A percentile compares a stretch with the other conserved stretches of the same genome.
phyloP scores from a whole-genome alignment of 2,888 invertebrate genomes.

The Heliconius cydno region DNA sequence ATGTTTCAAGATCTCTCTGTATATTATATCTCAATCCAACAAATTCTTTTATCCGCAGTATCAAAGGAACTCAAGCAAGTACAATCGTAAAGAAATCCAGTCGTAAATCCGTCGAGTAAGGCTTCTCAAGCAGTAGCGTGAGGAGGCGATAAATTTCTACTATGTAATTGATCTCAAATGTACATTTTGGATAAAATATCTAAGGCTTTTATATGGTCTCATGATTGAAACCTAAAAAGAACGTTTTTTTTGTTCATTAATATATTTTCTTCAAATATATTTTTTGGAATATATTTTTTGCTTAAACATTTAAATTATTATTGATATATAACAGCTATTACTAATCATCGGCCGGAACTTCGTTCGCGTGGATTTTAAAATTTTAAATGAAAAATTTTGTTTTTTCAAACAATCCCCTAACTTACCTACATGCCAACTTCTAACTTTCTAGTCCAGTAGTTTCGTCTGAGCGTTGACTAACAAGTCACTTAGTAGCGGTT shows the following conservation, averaged over 20 bases:
- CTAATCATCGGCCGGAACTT: too few relatives aligned
- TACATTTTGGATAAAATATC: neutral
- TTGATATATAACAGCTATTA: neutral
- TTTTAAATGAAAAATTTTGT: too few relatives aligned
- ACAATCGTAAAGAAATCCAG: slow-evolving; percentile 23
- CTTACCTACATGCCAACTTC: too few relatives aligned
- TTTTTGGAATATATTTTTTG: neutral
- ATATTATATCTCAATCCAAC: slow-evolving; percentile 2
- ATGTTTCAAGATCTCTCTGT: neutral
- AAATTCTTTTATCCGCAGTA: slow-evolving; percentile 22
- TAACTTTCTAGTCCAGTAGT: too few relatives aligned
- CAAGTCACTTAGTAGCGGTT: too few relatives aligned
- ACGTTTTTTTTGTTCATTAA: neutral
- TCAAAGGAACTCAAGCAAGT: slow-evolving; percentile 16
- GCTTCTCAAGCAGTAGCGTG: slow-evolving; percentile 11
- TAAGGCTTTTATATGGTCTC: neutral
- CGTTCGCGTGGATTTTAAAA: too few relatives aligned
- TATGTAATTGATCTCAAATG: slow-evolving; percentile 13
- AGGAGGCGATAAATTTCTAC: slow-evolving; percentile 15
- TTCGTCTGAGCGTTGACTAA: too few relatives aligned
- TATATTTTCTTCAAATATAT: neutral
- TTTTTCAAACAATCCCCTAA: too few relatives aligned
- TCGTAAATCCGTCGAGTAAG: slow-evolving; percentile 31
- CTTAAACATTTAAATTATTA: neutral
- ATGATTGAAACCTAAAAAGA: neutral